Conservation (phyloP, 1,140 invertebrate species). For the Ceratosolen solmsi region DNA sequence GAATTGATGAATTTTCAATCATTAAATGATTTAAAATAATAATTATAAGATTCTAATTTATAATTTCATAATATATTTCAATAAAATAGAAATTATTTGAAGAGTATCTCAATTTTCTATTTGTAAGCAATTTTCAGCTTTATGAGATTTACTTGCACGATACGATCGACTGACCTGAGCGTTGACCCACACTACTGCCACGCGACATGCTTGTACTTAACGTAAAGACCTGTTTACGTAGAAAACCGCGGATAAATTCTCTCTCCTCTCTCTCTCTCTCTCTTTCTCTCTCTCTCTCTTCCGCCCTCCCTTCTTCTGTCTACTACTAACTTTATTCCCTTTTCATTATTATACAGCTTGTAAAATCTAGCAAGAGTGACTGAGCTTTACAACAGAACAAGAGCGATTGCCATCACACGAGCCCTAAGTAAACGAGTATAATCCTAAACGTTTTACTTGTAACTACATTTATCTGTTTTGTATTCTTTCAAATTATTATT, state of each 20-base stretch:
- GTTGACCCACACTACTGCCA: constrained; percentile 57
- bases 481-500: neutral
- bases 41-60: too few relatives aligned
- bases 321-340: neutral
- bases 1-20: too few relatives aligned
- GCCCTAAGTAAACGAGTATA: constrained; percentile 6
- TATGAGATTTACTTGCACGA: neutral
- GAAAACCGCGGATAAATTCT: neutral
- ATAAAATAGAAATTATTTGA: too few relatives aligned
- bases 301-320: neutral
- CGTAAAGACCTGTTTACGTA: constrained; percentile 55
- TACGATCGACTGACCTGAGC: constrained; percentile 55
- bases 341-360: constrained; percentile 57
- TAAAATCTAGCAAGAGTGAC: constrained; percentile 58
- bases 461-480: neutral
- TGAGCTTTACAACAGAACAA: neutral
- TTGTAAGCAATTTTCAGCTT: neutral
- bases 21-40: too few relatives aligned
- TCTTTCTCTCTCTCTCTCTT: neutral
- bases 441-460: constrained; percentile 26
- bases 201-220: constrained; percentile 54
- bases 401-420: constrained; percentile 58
- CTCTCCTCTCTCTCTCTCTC: neutral
- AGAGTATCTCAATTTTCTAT: neutral
- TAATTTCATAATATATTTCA: neutral